Conservation (phyloP, 2,888 invertebrate genomes). For the Temnothorax ravouxi region DNA sequence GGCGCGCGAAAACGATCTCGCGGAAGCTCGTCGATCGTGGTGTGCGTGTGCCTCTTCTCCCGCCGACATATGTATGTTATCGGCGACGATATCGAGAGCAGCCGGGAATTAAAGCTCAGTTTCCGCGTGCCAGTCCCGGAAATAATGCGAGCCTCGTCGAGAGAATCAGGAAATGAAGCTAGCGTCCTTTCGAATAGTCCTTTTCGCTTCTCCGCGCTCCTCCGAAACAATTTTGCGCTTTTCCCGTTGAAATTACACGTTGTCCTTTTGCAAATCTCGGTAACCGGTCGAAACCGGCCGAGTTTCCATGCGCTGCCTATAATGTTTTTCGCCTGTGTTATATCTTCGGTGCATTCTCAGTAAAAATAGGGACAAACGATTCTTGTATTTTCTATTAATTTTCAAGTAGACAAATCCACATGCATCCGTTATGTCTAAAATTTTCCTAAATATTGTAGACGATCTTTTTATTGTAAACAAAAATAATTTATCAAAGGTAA, state of each 20-base stretch:
- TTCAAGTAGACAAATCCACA: background rate
- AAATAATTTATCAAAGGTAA: background rate
- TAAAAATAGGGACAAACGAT: background rate
- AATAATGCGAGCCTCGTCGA: slow-evolving; percentile 72
- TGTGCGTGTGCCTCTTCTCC: slow-evolving; percentile 47
- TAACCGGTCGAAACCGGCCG: too few relatives aligned
- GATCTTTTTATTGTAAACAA: background rate
- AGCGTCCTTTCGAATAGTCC: slow-evolving; percentile 69
- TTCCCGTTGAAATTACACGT: slow-evolving; percentile 39
- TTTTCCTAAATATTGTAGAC: background rate
- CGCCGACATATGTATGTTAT: slow-evolving; percentile 29
- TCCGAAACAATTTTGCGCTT: slow-evolving; percentile 64
- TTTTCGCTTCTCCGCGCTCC: slow-evolving; percentile 52
- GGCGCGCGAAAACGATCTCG: slow-evolving; percentile 42
- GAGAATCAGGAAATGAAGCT: slow-evolving; percentile 74
- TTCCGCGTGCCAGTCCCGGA: slow-evolving; percentile 70
- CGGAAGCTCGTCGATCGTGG: slow-evolving; percentile 23
- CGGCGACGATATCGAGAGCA: slow-evolving; percentile 47
- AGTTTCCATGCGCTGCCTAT: background rate
- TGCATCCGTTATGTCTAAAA: background rate
- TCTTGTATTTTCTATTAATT: background rate
- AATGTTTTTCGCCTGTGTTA: background rate
- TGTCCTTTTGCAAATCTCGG: background rate
- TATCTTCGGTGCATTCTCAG: background rate
- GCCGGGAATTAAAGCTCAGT: slow-evolving; percentile 73